phyloP scores from a whole-genome alignment of 2,888 invertebrate species.

The Pheosia gnoma region DNA sequence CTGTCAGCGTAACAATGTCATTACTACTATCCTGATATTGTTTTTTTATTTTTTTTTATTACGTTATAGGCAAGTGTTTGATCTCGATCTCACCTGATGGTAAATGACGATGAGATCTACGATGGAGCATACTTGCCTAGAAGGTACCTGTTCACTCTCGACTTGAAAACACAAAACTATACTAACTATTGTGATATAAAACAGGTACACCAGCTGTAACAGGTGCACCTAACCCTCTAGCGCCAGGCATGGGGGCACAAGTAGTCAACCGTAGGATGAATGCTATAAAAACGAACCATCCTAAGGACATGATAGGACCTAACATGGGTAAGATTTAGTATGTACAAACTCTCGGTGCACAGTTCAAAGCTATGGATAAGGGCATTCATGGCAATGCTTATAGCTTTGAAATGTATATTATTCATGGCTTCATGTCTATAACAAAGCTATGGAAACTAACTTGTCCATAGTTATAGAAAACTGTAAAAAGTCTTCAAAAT shows the following conservation, averaged over 20 bases:
- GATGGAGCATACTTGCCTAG: too few species aligned
- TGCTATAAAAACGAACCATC: slow-evolving; percentile 94
- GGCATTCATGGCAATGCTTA: slow-evolving; percentile 6
- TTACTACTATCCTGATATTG: too few species aligned
- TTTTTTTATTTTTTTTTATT: too few species aligned
- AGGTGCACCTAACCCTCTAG: slow-evolving; percentile 74
- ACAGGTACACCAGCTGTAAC: slow-evolving; percentile 60
- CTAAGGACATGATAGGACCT: slow-evolving; percentile 90
- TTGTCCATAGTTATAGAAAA: slow-evolving; percentile 22
- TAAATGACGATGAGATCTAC: too few species aligned
- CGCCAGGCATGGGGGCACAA: slow-evolving; percentile 81
- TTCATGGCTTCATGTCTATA: slow-evolving; percentile 30
- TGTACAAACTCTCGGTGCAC: slow-evolving; percentile 12
- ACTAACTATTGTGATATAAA: too few species aligned
- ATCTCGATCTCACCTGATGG: too few species aligned
- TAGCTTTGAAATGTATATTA: slow-evolving; percentile 16
- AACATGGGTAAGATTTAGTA: slow-evolving; percentile 88
- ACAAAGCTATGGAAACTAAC: slow-evolving; percentile 23
- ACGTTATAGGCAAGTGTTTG: too few species aligned
- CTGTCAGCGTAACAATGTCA: too few species aligned
- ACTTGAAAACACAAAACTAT: too few species aligned
- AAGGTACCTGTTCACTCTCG: too few species aligned
- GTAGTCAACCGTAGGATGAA: slow-evolving; percentile 91
- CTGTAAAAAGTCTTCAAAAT: slow-evolving; percentile 25
- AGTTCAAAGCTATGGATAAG: slow-evolving; percentile 25